These are phyloP conservation scores for Dorcus parallelipipedus DNA, from an alignment of 2,888 invertebrate species.

Conservation along the genomic window DNA sequence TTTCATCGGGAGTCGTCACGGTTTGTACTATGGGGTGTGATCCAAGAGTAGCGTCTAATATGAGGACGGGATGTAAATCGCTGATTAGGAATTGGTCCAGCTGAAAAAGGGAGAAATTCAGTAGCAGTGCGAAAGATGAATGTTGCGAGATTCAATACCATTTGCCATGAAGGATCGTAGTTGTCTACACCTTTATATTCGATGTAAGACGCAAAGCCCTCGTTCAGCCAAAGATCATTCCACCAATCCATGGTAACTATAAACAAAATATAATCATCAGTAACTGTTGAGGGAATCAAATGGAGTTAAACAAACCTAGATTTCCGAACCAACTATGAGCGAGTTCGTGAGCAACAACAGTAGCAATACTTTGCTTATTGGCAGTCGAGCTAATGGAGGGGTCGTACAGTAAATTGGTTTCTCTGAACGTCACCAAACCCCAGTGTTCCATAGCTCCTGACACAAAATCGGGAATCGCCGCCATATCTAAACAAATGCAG, in stretches of 20 bases:
- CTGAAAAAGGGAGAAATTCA: conserved; percentile 49
- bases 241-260: conserved; percentile 90
- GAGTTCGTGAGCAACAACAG: conserved; percentile 87
- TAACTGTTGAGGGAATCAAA: neutral
- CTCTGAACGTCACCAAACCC: conserved; percentile 90
- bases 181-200: conserved; percentile 74
- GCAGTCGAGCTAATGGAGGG: conserved; percentile 65
- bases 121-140: too few species aligned
- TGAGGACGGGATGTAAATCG: conserved; percentile 70
- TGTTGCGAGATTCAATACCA: conserved; percentile 54
- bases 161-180: conserved; percentile 75
- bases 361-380: conserved; percentile 75
- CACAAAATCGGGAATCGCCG: conserved; percentile 83
- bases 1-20: conserved; percentile 83
- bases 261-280: conserved; percentile 29
- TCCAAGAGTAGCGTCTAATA: conserved; percentile 72
- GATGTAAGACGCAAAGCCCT: conserved; percentile 90
- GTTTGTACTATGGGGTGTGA: conserved; percentile 89
- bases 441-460: conserved; percentile 97
- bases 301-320: conserved; percentile 56
- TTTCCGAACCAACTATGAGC: conserved; percentile 96
- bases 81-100: conserved; percentile 71
- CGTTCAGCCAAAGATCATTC: conserved; percentile 91
- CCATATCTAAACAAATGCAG: conserved; percentile 62
- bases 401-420: conserved; percentile 80